phyloP scores from a whole-genome alignment of 2,113 vertebrate species.

The Crotalus horridus region DNA sequence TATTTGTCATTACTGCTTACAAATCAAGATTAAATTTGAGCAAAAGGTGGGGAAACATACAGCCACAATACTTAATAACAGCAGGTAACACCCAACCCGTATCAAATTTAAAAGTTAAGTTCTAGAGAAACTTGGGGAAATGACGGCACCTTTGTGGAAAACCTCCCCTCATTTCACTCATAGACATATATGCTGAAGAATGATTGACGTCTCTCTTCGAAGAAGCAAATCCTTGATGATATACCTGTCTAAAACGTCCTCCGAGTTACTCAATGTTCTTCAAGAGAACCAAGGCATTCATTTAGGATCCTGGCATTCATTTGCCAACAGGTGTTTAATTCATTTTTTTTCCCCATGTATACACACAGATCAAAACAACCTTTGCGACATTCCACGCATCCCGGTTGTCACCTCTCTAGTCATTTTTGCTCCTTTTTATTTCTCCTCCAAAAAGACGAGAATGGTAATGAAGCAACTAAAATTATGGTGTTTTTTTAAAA shows the following conservation, averaged over 20 bases:
- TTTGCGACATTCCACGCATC: not conserved
- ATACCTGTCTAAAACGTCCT: constrained; percentile 12
- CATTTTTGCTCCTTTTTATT: not conserved
- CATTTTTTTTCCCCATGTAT: not conserved
- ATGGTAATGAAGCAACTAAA: not conserved
- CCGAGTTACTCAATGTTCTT: not conserved
- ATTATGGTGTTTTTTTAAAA: not conserved
- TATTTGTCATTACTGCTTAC: not conserved
- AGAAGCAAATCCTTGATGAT: constrained; percentile 2
- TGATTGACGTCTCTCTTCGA: constrained; percentile 17
- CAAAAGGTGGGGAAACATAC: not conserved
- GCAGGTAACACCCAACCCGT: not conserved
- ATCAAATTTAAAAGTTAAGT: not conserved
- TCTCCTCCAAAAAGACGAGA: not conserved
- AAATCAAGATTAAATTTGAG: constrained; percentile 5
- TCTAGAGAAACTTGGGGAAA: constrained; percentile 21
- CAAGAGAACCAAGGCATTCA: not conserved
- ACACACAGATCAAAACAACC: not conserved
- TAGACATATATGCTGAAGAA: not conserved
- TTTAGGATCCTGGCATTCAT: constrained; percentile 9
- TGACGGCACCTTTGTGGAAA: not conserved
- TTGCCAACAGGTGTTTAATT: not conserved
- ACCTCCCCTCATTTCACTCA: not conserved
- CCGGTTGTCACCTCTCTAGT: not conserved
- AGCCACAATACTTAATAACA: not conserved